Evolutionary conservation across 2,113 vertebrate species (phyloP), one percentile per base, ranked within the genome.

Genomic region (Rhizomys pruinosus): DNA sequence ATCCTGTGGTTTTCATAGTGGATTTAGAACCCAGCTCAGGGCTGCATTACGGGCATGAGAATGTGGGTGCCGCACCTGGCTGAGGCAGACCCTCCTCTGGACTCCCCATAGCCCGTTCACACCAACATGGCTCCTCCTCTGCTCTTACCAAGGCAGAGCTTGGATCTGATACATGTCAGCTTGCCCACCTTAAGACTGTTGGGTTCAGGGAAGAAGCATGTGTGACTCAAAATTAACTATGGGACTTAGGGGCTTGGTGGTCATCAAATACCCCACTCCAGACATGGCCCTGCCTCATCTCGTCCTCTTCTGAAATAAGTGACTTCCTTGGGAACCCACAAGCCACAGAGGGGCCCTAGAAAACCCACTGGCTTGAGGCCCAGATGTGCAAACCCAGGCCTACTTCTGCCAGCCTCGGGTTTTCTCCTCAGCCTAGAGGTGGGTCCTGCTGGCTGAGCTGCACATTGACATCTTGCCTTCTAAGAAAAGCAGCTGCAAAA

Each of bases 401-500:
- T 29, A 52, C 22, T 52, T 76, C 87, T 95, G 84, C 87, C 93
- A 90, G 72, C 16, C 3, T 11, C 19, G n/a, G 66, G 55, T 84
- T 76, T 81, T 93, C 74, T 81, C 73, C 69, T 88, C 87, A 29
- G 72, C 76, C 68, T 79, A 91, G 74, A 69, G 89, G 89, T 57
- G 84, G 73, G 63, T 27, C 34, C 87, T 64, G 57, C 39, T 79
- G 78, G 81, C 92, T 32, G 20, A 86, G 76, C 15, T 76, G 63
- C 15, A 59, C 23, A 16, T 61, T 77, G 72, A 74, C 20, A 72
- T 66, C 68, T 71, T 90, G 74, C 86, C 79, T 93, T 92, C 94
- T 92, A 95, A 95, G 88, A 86, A 96, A 95, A 92, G 25, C 27
- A 57, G 34, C 69, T 34, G 15, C 42, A 12, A 34, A 80, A 88